Percentiles rank a stretch among this genome's conserved stretches.
Evolutionary conservation across 2,888 invertebrate species (phyloP).

Genomic region (Petrolisthes manimaculis): DNA sequence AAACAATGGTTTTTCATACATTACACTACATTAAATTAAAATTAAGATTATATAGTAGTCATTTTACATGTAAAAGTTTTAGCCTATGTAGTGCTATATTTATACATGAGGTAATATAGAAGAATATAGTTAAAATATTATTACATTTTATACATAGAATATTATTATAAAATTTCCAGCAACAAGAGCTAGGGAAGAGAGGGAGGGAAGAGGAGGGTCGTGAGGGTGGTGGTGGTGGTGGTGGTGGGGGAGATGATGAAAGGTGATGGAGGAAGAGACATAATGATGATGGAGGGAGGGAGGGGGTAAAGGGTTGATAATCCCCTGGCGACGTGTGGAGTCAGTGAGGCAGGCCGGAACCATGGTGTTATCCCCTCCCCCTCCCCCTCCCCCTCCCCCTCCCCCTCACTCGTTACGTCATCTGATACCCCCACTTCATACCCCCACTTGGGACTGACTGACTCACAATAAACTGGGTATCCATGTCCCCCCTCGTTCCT

Average conservation of each 20-base stretch:
- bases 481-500: slow-evolving; percentile 35
- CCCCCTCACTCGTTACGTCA: slow-evolving; percentile 52
- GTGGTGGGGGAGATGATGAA: background rate
- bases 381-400: no score
- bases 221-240: background rate
- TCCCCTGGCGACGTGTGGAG: slow-evolving; percentile 17
- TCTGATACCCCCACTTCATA: slow-evolving; percentile 37
- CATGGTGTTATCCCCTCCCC: slow-evolving; percentile 33
- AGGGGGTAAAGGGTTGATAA: slow-evolving; percentile 5
- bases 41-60: no score
- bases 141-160: no score
- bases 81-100: no score
- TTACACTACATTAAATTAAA: no score
- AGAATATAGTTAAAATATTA: no score
- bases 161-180: no score
- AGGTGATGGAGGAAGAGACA: slow-evolving; percentile 1
- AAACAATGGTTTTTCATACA: no score
- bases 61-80: no score
- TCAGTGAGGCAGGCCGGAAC: slow-evolving; percentile 35
- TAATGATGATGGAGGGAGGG: slow-evolving; percentile 31
- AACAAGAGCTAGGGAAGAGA: background rate
- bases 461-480: no score
- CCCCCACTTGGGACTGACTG: no score
- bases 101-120: no score
- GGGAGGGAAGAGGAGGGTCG: background rate